phyloP scores from a whole-genome alignment of 2,113 vertebrate genomes.

The Malaclemys terrapin region DNA sequence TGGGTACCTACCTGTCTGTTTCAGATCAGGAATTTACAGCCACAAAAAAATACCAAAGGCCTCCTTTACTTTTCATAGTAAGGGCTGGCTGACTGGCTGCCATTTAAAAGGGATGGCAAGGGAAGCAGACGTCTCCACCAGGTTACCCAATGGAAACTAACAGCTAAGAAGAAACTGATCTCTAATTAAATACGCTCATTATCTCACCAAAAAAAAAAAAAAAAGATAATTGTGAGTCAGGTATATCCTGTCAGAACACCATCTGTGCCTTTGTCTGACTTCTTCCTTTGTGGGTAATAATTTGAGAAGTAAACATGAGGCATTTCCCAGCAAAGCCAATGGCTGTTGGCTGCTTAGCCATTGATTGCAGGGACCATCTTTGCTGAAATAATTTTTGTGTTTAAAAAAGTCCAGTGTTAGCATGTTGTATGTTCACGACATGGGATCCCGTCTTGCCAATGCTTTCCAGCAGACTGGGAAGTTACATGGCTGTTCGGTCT shows the following conservation, averaged over 20 bases:
- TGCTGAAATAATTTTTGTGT: not conserved
- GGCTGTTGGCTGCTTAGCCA: rapidly evolving
- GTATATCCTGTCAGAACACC: not conserved
- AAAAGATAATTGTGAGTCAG: not conserved
- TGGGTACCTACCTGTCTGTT: not conserved
- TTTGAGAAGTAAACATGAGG: not conserved
- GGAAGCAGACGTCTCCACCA: not conserved
- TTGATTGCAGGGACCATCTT: no score
- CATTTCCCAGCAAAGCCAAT: rapidly evolving
- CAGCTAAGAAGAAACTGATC: not conserved
- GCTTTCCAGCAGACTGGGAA: not conserved
- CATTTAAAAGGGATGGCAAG: not conserved
- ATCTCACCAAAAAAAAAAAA: not conserved
- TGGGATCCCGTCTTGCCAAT: not conserved
- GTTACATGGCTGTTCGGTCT: rapidly evolving
- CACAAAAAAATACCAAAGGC: not conserved
- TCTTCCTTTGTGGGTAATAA: not conserved
- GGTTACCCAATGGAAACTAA: not conserved
- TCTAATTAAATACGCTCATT: slow-evolving; percentile 18
- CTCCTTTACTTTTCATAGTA: not conserved
- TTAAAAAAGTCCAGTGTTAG: not conserved
- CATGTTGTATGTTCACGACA: not conserved
- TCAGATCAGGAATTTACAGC: not conserved
- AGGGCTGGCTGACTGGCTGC: not conserved
- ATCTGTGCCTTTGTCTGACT: not conserved